Conservation (phyloP, 2,888 invertebrate species). For the Rotaria socialis region DNA sequence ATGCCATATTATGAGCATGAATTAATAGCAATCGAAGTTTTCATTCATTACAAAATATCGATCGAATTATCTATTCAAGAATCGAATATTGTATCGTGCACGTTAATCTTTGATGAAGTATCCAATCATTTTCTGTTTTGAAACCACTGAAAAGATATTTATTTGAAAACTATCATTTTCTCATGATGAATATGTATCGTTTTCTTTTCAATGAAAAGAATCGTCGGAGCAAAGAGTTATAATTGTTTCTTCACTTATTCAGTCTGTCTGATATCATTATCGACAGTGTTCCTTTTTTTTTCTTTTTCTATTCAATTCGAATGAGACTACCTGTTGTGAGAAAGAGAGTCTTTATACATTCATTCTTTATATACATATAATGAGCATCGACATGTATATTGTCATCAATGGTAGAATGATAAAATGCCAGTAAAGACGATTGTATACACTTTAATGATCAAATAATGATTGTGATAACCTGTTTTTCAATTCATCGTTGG, state of each 20-base stretch:
- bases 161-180: constrained; percentile 23
- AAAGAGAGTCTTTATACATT: constrained; percentile 27
- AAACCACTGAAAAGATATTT: background rate
- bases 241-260: constrained; percentile 32
- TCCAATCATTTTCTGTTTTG: background rate
- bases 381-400: constrained; percentile 28
- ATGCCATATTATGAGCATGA: too few relatives aligned
- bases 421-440: constrained; percentile 22
- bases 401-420: constrained; percentile 28
- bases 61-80: background rate
- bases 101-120: too few relatives aligned
- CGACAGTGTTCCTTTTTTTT: constrained; percentile 18
- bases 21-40: too few relatives aligned
- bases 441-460: constrained; percentile 19
- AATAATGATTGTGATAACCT: constrained; percentile 32
- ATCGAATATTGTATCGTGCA: too few relatives aligned
- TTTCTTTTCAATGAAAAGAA: constrained; percentile 25
- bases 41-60: too few relatives aligned
- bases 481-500: constrained; percentile 26
- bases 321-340: constrained; percentile 26
- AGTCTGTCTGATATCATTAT: constrained; percentile 32
- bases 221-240: constrained; percentile 23
- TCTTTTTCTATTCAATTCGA: constrained; percentile 28
- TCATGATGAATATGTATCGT: constrained; percentile 29
- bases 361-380: constrained; percentile 32